Evolutionary conservation across 2,797 vertebrate genomes (phyloP), one percentile per base, ranked within the genome.

Genomic region (Apogon talboti): DNA sequence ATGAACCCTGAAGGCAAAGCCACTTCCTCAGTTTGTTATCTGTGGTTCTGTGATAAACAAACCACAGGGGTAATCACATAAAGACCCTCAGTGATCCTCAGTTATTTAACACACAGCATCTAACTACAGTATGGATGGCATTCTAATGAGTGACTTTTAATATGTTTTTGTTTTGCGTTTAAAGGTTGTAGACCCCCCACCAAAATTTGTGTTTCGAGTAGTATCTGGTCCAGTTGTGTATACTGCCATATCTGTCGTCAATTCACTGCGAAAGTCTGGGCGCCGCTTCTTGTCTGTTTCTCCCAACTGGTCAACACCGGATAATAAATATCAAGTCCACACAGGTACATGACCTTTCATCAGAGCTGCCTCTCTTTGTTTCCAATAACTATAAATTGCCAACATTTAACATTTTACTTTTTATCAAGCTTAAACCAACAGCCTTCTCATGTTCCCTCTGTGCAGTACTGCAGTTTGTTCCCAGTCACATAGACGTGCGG

Each of bases 391-490:
- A 18, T 44, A 38, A 46, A 46, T 33, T 62, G 18, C 59, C 24
- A 24, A 15, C 18, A 45, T 61, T 42, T 37, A 3, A 43, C 28
- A 52, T 44, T 54, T 47, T 48, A 24, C 14, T 16, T 38, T 33
- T 40, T 35, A 42, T 9, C 12, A 40, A 38, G 41, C n/a, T 38
- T 52, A 0, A 13, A 38, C 13, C 47, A 14, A 66, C 44, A 18
- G 30, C 35, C 0, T 33, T 3, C 11, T 1, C 54, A 16, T 43
- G 6, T 68, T 37, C 11, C 6, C 11, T 66, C 15, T 50, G 1
- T 65, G 49, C 91, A 99, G 98, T 99, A 48, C 94, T 99, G 74
- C 97, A 99, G 94, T 99, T 99, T 88, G 96, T 99, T 73, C 98
- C 98, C 15, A 88, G 78, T 16, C 94, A 94, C 0, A 74, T 97